These are phyloP conservation scores for Hycleus cichorii DNA, from an alignment of 1,140 invertebrate genomes.

Conservation along the genomic window DNA sequence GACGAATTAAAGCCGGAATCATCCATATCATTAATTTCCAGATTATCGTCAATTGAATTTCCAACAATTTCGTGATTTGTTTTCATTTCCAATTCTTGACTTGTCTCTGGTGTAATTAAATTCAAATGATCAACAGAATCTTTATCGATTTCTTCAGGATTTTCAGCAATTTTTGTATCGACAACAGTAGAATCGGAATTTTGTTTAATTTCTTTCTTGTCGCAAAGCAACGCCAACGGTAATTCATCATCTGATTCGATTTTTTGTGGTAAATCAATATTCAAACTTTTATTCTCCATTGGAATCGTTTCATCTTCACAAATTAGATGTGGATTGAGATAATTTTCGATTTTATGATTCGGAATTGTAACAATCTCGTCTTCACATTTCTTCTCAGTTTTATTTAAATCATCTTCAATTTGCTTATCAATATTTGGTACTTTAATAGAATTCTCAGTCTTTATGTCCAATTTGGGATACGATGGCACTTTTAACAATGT, in stretches of 20 bases:
- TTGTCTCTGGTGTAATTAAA: neutral
- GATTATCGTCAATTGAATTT: neutral
- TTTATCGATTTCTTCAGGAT: neutral
- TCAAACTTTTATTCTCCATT: neutral
- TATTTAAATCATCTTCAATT: neutral
- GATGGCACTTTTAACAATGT: too few relatives aligned
- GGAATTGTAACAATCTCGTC: neutral
- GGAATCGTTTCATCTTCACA: neutral
- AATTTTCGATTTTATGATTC: too few relatives aligned
- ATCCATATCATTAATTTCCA: neutral
- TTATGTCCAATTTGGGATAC: too few relatives aligned
- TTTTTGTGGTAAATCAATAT: neutral
- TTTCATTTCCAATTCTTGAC: neutral
- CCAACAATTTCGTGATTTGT: neutral
- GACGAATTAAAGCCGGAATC: neutral
- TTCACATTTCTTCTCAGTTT: neutral
- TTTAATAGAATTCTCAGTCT: too few relatives aligned
- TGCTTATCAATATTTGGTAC: neutral
- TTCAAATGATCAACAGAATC: too few relatives aligned
- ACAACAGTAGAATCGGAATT: neutral
- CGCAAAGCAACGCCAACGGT: conserved; percentile 25
- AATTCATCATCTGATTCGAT: conserved; percentile 38
- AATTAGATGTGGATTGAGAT: too few relatives aligned
- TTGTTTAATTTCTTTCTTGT: conserved; percentile 4
- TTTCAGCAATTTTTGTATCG: conserved; percentile 1